Evolutionary conservation across 2,113 vertebrate genomes (phyloP), one percentile per base, ranked within the genome.

Genomic region (Bubo bubo): DNA sequence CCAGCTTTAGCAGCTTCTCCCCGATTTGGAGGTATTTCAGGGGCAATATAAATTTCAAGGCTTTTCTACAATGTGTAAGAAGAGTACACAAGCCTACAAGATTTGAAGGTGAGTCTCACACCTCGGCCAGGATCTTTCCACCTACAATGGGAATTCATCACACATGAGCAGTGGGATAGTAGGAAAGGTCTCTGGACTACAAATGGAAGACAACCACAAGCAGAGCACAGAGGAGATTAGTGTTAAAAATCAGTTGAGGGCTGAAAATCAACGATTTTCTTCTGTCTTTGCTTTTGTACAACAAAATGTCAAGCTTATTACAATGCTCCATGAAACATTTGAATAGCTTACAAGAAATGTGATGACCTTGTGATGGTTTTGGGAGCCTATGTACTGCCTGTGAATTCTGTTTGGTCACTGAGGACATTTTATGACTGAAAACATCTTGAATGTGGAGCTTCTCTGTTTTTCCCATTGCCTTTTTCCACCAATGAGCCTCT

Each of bases 401-500:
- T 45, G 74, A 86, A 76, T 58, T 63, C 88, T 24, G 53, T 74
- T 70, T 41, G 67, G 41, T 32, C 60, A 8, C 80, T 5, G 12
- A 59, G 63, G 59, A 67, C 56, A 6, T 66, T 79, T 60, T 34
- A 74, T 1, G 34, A 32, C 52, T 18, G 30, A 52, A 86, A 88
- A 23, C 34, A 15, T 30, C 74, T 70, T 2, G 67, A 66, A 32
- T 5, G 11, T 2, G 28, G 14, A 59, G 60, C 45, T 82, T 79
- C 53, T 76, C 91, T 92, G 93, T 2, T 96, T 93, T 95, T 73
- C 59, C 79, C 95, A 70, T 82, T 30, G 62, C 30, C 18, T 52
- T 72, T 92, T 92, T 60, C 88, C 71, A 35, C 1, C 3, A 3
- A 45, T 2, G 85, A 85, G 45, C 70, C 92, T 43, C 85, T 28